These are phyloP conservation scores for Aelia acuminata DNA, from an alignment of 2,888 invertebrate genomes.

Conservation along the genomic window DNA sequence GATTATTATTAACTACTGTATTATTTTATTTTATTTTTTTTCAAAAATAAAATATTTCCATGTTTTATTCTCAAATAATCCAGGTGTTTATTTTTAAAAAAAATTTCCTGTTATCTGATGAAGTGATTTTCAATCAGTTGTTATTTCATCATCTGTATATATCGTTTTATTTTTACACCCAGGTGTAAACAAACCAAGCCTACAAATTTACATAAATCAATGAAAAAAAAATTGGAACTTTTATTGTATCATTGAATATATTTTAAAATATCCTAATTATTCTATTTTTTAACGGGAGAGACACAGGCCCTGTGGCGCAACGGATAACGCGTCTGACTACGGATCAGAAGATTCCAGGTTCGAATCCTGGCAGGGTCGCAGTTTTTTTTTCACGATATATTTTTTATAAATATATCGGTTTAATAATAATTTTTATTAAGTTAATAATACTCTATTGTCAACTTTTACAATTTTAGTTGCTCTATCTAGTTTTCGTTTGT, in stretches of 20 bases:
- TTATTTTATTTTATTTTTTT: background rate
- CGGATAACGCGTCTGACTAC: constrained; percentile 69
- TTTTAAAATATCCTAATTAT: background rate
- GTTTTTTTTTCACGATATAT: background rate
- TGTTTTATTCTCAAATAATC: background rate
- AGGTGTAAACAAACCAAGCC: background rate
- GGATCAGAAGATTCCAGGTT: constrained; percentile 69
- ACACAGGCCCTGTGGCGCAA: constrained; percentile 68
- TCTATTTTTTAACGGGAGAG: accelerated
- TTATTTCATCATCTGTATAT: background rate
- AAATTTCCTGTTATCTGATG: background rate
- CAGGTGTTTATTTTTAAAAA: background rate
- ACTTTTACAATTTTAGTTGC: too few relatives aligned
- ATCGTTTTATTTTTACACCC: background rate
- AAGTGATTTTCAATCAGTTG: background rate
- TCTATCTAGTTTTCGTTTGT: too few relatives aligned
- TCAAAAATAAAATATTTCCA: background rate
- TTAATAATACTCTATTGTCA: too few relatives aligned
- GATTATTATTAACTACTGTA: background rate
- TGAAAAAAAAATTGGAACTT: background rate
- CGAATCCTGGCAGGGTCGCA: constrained; percentile 68
- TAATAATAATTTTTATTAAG: too few relatives aligned
- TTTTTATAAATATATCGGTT: too few relatives aligned
- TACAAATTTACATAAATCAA: background rate
- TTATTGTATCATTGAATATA: background rate